Evolutionary conservation across 2,888 invertebrate genomes (phyloP).

Genomic region (Lymantria monacha): DNA sequence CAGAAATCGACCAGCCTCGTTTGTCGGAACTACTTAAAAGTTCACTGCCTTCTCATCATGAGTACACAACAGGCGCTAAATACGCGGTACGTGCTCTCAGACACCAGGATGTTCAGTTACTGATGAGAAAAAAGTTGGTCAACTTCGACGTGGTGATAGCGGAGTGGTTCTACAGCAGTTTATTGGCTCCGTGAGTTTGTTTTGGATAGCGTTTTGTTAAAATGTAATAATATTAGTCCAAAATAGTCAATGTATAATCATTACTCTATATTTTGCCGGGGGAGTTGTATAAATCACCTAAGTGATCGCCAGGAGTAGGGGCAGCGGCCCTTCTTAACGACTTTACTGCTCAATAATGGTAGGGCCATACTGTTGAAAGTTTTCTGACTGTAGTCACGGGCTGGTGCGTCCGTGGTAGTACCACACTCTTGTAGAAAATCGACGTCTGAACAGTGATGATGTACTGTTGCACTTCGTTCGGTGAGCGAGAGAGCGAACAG

Average conservation of each 20-base stretch:
- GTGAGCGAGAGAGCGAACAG: no score
- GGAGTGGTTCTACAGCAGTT: conserved; percentile 53
- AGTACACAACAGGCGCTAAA: conserved; percentile 34
- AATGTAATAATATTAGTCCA: background rate
- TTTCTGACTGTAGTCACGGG: no score
- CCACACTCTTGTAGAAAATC: no score
- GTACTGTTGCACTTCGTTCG: no score
- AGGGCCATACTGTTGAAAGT: no score
- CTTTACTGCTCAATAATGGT: no score
- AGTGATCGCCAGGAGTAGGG: no score
- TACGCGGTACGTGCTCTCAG: conserved; percentile 38
- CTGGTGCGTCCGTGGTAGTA: no score
- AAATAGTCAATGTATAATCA: background rate
- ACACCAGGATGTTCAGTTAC: conserved; percentile 39
- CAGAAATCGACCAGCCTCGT: conserved; percentile 19
- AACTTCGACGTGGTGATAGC: conserved; percentile 50
- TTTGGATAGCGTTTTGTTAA: background rate
- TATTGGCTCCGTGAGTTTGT: conserved; percentile 62
- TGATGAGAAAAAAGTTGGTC: conserved; percentile 37
- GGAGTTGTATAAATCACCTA: no score
- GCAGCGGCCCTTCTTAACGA: no score
- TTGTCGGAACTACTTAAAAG: conserved; percentile 26
- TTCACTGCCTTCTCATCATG: conserved; percentile 30
- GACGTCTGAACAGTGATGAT: no score
- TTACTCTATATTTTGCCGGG: no score